Conservation (phyloP, 37 sponge, comb jelly and placozoan genomes). For the Oscarella lobularis region DNA sequence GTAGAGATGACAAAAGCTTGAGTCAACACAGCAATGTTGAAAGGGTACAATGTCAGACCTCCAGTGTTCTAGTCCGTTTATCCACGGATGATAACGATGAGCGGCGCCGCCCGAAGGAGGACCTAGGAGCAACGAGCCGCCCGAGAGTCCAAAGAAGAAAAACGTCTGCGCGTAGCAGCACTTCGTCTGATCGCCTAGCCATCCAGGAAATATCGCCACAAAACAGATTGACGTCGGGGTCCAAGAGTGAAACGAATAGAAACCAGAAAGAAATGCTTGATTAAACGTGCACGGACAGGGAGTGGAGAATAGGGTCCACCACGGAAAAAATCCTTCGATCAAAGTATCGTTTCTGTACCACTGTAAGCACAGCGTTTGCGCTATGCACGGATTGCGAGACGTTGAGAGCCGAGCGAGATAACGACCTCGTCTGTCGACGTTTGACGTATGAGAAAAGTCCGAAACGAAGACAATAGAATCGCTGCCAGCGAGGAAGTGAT, state of each 20-base stretch:
- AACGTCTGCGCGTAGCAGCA: not conserved
- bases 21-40: not conserved
- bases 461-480: not conserved
- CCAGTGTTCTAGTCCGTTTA: not conserved
- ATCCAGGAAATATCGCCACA: not conserved
- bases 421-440: not conserved
- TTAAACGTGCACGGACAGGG: slow-evolving; percentile 37
- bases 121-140: not conserved
- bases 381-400: not conserved
- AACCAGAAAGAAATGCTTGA: slow-evolving; percentile 12
- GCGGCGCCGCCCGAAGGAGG: not conserved
- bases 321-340: not conserved
- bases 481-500: not conserved
- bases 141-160: not conserved
- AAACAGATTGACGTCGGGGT: not conserved
- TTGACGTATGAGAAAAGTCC: not conserved
- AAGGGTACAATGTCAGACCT: not conserved
- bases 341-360: not conserved
- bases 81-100: not conserved
- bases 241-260: not conserved
- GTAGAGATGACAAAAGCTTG: not conserved
- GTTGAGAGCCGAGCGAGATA: not conserved
- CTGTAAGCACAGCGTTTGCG: not conserved
- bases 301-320: not conserved
- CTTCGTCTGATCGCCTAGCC: not conserved